These are phyloP conservation scores for Scaptomyza tumidula DNA, from an alignment of 2,888 invertebrate genomes.

Conservation along the genomic window DNA sequence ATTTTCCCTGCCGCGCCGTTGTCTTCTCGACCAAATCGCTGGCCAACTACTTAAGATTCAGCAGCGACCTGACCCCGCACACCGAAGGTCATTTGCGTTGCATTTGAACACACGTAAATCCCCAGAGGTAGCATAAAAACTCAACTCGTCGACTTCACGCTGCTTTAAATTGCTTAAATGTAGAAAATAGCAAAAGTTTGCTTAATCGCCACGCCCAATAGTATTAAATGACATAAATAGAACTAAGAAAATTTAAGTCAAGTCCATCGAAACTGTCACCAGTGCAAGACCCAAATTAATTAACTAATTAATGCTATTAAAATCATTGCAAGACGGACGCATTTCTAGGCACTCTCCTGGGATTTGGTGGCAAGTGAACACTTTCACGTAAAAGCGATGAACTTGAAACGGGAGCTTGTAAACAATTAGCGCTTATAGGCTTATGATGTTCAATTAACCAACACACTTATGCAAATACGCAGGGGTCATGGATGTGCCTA, in stretches of 20 bases:
- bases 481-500: conserved; percentile 65
- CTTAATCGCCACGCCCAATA: conserved; percentile 60
- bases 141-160: conserved; percentile 21
- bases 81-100: conserved; percentile 67
- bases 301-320: conserved; percentile 54
- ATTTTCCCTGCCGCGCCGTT: conserved; percentile 23
- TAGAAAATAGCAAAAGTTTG: conserved; percentile 58
- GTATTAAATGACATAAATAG: conserved; percentile 29
- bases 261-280: conserved; percentile 23
- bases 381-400: conserved; percentile 25
- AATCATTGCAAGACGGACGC: conserved; percentile 22
- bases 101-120: conserved; percentile 70
- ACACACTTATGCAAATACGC: conserved; percentile 11
- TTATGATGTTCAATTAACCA: conserved; percentile 56
- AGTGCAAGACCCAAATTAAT: conserved; percentile 28
- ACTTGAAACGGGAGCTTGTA: conserved; percentile 31
- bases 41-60: conserved; percentile 73
- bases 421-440: conserved; percentile 71
- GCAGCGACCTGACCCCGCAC: conserved; percentile 34
- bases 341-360: conserved; percentile 35
- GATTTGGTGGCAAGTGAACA: too few relatives aligned
- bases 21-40: conserved; percentile 40
- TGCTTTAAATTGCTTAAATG: conserved; percentile 58
- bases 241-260: conserved; percentile 5
- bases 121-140: conserved; percentile 40